phyloP scores from a whole-genome alignment of 2,797 vertebrate species.

The Eidolon dupreanum region DNA sequence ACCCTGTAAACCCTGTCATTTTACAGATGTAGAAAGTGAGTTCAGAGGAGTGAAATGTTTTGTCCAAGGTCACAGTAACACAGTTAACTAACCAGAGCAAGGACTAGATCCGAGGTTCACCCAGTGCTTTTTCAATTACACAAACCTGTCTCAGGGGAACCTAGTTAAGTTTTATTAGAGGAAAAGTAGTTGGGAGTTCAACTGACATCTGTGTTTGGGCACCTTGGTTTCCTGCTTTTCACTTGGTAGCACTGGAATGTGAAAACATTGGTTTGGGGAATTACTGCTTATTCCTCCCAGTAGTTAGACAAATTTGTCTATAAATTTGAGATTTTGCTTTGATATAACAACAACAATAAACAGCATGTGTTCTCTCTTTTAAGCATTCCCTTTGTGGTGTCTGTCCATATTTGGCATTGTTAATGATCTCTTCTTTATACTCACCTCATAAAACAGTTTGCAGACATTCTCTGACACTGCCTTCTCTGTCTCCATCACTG shows the following conservation, averaged over 20 bases:
- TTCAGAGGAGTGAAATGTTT: constrained; percentile 16
- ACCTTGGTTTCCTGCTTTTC: constrained; percentile 36
- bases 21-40: neutral
- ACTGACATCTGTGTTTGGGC: neutral
- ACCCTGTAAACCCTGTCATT: neutral
- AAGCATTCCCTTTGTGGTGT: neutral
- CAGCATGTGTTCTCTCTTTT: neutral
- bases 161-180: constrained; percentile 25
- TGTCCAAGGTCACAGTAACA: neutral
- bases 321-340: constrained; percentile 50
- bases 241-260: constrained; percentile 25
- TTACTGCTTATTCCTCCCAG: neutral
- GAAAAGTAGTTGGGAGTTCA: constrained; percentile 20
- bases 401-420: constrained; percentile 42
- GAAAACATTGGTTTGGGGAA: constrained; percentile 31
- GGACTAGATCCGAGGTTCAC: neutral
- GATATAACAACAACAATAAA: constrained; percentile 28
- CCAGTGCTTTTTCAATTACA: neutral
- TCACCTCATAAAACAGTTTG: neutral
- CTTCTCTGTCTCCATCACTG: constrained; percentile 8
- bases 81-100: neutral
- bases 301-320: neutral
- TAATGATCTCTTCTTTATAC: constrained; percentile 24
- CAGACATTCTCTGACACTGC: neutral
- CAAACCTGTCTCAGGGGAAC: neutral